Base-by-base conservation (phyloP, 2,113 vertebrate genomes). In the Boleophthalmus pectinirostris region DNA sequence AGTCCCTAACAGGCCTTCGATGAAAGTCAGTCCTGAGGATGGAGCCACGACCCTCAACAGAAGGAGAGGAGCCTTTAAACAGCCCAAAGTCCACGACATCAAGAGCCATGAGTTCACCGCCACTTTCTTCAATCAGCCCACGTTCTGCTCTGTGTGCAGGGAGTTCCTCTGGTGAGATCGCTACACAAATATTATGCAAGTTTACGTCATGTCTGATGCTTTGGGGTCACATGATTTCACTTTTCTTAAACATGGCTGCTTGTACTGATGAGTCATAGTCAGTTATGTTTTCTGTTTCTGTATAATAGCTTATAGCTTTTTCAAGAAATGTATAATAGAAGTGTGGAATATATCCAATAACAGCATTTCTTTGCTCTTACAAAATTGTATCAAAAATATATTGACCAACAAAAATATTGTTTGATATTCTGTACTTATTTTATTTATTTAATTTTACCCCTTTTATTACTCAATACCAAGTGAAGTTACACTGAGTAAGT, bases 91-190 rank as follows among this genome's bases (percentile, higher is more conserved):
- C 87, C 97, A 98, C 89, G 79, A 93, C 78, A 95, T 98, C 87
- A 99, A 97, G 93, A 96, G 95, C 73, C 98, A 99, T 1, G 97
- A 99, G 82, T 99, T 99, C 79, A 94, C 93, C 0, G 96, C 97
- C 84, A 98, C 96, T 75, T 99, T 99, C 94, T 99, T 99, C 67
- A 79, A 92, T 79, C 96, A 98, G 80, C 97, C 96, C 75, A 99
- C 98, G 0, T 99, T 99, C 91, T 99, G 98, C 81, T 99, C 98
- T 9, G 97, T 99, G 79, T 99, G 97, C 90, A 95, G 91, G 87
- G 97, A 99, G 0, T 99, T 99, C 67, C 94, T 99, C 33, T 99
- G 98, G 98, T 99, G 88, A 96, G 97, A 72, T 35, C 29, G 25
- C 43, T 24, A 14, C 16, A 51, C 38, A 43, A 43, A 43, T 43